A percentile compares a stretch with the other conserved stretches of the same genome.
Evolutionary conservation across 2,888 invertebrate genomes (phyloP).

Genomic region (Callyntrura guangdongensis): DNA sequence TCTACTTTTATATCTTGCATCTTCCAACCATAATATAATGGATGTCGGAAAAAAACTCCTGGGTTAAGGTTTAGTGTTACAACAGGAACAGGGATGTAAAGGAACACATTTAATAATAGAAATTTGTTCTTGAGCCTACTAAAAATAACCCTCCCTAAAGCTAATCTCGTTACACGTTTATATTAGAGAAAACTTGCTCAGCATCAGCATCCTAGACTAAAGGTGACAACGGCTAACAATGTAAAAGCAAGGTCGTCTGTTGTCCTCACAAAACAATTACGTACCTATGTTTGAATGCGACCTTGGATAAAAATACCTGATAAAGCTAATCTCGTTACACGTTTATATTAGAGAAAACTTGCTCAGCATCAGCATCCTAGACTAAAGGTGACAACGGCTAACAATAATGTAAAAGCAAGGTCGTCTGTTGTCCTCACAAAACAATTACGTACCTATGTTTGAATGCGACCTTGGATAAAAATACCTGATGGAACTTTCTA

Average conservation of each 20-base stretch:
- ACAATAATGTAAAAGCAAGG: constrained; percentile 51
- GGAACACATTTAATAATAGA: too few relatives aligned
- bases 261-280: constrained; percentile 3
- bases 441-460: not conserved
- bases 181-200: too few relatives aligned
- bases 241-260: constrained; percentile 58
- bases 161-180: too few relatives aligned
- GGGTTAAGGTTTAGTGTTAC: too few relatives aligned
- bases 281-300: not conserved
- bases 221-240: constrained; percentile 24
- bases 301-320: constrained; percentile 47
- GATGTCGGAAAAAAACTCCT: too few relatives aligned
- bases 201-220: not conserved
- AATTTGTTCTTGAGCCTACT: too few relatives aligned
- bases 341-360: too few relatives aligned
- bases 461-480: constrained; percentile 54
- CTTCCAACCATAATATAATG: too few relatives aligned
- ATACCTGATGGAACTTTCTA: constrained; percentile 63
- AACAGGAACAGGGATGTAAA: too few relatives aligned
- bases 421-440: constrained; percentile 19
- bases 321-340: too few relatives aligned
- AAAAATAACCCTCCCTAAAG: too few relatives aligned
- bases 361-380: not conserved
- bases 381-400: constrained; percentile 30
- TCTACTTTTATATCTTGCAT: too few relatives aligned